Evolutionary conservation across 2,797 vertebrate genomes (phyloP), one percentile per base, ranked within the genome.

Genomic region (Trematomus bernacchii): DNA sequence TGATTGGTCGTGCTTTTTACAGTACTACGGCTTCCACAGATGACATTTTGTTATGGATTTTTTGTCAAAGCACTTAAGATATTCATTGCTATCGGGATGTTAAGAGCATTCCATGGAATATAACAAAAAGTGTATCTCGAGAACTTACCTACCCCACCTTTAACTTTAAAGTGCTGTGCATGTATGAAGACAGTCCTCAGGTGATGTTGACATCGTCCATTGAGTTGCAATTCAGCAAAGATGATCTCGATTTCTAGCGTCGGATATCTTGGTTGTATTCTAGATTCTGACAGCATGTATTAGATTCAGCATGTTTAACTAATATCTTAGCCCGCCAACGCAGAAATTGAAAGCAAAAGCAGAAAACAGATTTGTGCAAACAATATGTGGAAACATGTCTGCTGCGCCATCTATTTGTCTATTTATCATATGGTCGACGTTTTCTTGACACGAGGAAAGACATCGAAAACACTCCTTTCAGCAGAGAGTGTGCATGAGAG

Each of bases 371-470:
- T 87, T 64, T 77, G 87, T 88, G 80, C 82, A 74, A 87, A 87
- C 88, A 92, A 76, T 88, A 86, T 89, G 86, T 88, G 21, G 21
- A 75, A 83, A 84, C 64, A 58, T 82, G 73, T 82, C 73, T 15
- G 10, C 67, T 1, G 67, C 67, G 60, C 77, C 83, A 73, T 88
- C 82, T 83, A 84, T 91, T 90, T 87, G 80, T 80, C 77, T 79
- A 83, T 92, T 90, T 87, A 87, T 92, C 86, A 85, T 87, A 79
- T 68, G 84, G 61, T 67, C 66, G 83, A 76, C 80, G 74, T 87
- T 89, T 93, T 86, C 87, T 85, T 87, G 87, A 90, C 85, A 87
- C 86, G 37, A 83, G 79, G 70, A 77, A 73, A 82, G 74, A 87
- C 85, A 79, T 62, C 10, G 74, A 85, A 90, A 89, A 82, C 87